phyloP scores from a whole-genome alignment of 2,797 vertebrate genomes.

The Phalanger gymnotis region DNA sequence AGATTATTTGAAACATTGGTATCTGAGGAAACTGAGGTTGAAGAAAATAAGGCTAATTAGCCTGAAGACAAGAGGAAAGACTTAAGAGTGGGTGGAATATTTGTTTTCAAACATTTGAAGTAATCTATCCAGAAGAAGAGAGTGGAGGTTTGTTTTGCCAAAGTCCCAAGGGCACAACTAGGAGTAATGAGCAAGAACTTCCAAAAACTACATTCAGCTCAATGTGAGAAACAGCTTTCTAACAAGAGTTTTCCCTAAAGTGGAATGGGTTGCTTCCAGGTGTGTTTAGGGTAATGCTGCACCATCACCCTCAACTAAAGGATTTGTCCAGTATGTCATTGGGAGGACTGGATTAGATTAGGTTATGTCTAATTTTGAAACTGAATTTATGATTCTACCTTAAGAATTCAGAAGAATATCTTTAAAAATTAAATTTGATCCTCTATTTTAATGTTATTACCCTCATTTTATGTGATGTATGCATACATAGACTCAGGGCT shows the following conservation, averaged over 20 bases:
- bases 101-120: not conserved
- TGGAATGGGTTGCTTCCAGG: not conserved
- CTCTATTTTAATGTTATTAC: not conserved
- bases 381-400: not conserved
- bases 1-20: not conserved
- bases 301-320: not conserved
- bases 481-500: not conserved
- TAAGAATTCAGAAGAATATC: not conserved
- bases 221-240: not conserved
- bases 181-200: not conserved
- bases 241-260: not conserved
- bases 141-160: not conserved
- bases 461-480: not conserved
- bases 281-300: not conserved
- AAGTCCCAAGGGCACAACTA: not conserved
- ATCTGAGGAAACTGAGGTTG: not conserved
- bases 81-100: not conserved
- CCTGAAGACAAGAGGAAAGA: not conserved
- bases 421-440: not conserved
- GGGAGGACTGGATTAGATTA: not conserved
- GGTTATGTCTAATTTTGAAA: not conserved
- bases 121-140: not conserved
- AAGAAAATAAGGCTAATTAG: not conserved
- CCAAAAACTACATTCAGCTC: not conserved
- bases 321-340: not conserved